phyloP scores from a whole-genome alignment of 2,888 invertebrate species.

The Tipula helvola region DNA sequence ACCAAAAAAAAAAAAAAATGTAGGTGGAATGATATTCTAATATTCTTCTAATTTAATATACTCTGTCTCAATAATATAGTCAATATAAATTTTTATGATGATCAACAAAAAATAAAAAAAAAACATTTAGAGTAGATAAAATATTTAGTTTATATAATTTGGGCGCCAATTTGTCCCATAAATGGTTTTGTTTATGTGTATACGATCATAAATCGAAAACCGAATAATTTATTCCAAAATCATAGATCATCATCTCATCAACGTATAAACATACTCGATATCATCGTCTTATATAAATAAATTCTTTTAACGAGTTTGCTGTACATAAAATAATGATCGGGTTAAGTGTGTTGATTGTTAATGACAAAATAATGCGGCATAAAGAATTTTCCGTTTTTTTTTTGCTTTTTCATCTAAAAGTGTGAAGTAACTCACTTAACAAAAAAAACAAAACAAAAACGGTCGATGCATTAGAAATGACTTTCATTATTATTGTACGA shows the following conservation, averaged over 20 bases:
- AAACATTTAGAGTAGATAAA: background rate
- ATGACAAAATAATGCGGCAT: background rate
- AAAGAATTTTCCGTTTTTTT: background rate
- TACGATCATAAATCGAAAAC: background rate
- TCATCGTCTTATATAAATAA: background rate
- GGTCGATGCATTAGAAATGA: background rate
- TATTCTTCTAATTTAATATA: background rate
- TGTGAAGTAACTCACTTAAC: background rate
- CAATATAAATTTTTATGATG: background rate
- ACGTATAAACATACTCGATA: background rate
- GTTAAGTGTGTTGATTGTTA: background rate
- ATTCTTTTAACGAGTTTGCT: background rate
- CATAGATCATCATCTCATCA: background rate
- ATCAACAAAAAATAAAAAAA: background rate
- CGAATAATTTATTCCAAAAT: background rate
- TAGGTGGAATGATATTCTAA: background rate
- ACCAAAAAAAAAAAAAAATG: background rate
- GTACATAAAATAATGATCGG: background rate
- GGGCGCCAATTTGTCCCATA: constrained; percentile 4
- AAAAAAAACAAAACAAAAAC: background rate
- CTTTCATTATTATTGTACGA: background rate
- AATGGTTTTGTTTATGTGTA: background rate
- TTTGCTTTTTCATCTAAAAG: background rate
- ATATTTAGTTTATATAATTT: background rate
- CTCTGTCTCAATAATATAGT: background rate